Conservation (phyloP, 2,797 vertebrate species). For the Sphenodon punctatus region DNA sequence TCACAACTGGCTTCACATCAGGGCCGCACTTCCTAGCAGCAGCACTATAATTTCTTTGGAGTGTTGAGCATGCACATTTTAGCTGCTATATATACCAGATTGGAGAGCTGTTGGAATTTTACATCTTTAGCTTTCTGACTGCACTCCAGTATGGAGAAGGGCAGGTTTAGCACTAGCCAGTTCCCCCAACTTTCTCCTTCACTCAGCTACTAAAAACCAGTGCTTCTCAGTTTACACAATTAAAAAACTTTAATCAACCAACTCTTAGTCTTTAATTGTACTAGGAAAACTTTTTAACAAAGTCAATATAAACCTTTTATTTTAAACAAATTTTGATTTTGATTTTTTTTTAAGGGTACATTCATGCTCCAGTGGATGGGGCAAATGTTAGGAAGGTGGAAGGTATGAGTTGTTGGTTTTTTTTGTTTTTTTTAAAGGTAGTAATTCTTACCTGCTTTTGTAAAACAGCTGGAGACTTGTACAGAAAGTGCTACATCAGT, state of each 20-base stretch:
- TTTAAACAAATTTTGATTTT: too few relatives aligned
- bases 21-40: not conserved
- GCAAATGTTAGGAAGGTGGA: not conserved
- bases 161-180: not conserved
- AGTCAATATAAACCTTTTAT: not conserved
- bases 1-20: not conserved
- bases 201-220: not conserved
- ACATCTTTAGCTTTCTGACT: not conserved
- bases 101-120: not conserved
- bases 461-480: not conserved
- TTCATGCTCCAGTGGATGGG: not conserved
- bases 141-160: not conserved
- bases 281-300: not conserved
- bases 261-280: not conserved
- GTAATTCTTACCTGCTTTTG: not conserved
- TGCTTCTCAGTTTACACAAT: not conserved
- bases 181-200: not conserved
- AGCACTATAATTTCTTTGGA: not conserved
- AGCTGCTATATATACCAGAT: not conserved
- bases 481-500: not conserved
- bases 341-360: not conserved
- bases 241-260: not conserved
- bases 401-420: not conserved
- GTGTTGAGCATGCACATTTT: not conserved
- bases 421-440: not conserved